Evolutionary conservation across 2,888 invertebrate genomes (phyloP).

Genomic region (Eudemis profundana): DNA sequence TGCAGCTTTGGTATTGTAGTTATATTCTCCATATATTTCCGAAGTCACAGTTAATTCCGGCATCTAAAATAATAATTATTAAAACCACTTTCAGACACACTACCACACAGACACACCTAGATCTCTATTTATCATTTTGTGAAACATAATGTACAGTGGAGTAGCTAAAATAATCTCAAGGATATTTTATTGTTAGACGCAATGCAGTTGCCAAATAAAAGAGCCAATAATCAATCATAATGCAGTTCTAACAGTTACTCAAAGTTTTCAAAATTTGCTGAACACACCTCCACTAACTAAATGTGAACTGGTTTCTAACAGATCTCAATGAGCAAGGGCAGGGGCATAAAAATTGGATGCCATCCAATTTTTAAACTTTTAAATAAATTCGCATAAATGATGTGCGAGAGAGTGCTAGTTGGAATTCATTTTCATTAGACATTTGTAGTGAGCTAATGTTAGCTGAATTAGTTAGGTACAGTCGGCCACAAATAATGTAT

Average conservation of each 20-base stretch:
- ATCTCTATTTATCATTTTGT: conserved; percentile 20
- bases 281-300: conserved; percentile 36
- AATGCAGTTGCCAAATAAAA: conserved; percentile 40
- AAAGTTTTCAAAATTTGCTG: conserved; percentile 8
- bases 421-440: conserved; percentile 53
- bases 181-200: conserved; percentile 41
- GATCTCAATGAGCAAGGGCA: conserved; percentile 65
- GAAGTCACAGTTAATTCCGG: conserved; percentile 88
- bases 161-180: conserved; percentile 42
- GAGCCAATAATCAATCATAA: conserved; percentile 20
- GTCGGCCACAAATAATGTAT: background rate
- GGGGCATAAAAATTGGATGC: conserved; percentile 74
- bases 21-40: conserved; percentile 90
- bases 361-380: conserved; percentile 78
- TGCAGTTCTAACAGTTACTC: conserved; percentile 6
- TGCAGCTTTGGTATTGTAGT: conserved; percentile 82
- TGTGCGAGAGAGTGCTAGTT: conserved; percentile 65
- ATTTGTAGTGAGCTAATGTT: conserved; percentile 32
- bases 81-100: conserved; percentile 31
- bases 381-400: conserved; percentile 75
- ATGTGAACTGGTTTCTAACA: conserved; percentile 47
- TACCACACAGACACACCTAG: conserved; percentile 7
- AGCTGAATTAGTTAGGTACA: conserved; percentile 11
- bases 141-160: conserved; percentile 29
- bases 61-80: conserved; percentile 68